A percentile compares a stretch with the other conserved stretches of the same genome.
phyloP scores from a whole-genome alignment of 2,888 invertebrate genomes.

The Fragum sueziense region DNA sequence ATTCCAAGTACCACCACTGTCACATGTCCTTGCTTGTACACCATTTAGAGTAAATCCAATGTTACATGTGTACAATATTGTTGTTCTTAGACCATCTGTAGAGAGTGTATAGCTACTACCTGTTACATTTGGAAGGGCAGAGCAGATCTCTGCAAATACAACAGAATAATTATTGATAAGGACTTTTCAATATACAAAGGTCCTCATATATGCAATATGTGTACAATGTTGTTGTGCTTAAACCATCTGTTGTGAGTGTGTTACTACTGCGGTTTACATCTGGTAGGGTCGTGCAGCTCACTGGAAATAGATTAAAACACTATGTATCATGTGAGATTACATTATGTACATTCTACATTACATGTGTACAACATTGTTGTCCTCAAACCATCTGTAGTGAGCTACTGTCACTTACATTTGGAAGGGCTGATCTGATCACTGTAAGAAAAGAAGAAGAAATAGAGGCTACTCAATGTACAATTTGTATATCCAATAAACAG shows the following conservation, averaged over 20 bases:
- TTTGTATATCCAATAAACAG: too few relatives aligned
- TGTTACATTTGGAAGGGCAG: neutral
- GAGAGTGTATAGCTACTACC: constrained; percentile 22
- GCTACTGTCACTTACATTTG: constrained; percentile 17
- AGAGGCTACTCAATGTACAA: neutral
- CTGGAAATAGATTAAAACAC: too few relatives aligned
- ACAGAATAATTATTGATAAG: too few relatives aligned
- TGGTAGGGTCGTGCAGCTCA: neutral
- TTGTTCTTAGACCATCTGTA: constrained; percentile 20
- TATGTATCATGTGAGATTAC: too few relatives aligned
- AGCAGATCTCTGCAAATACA: neutral
- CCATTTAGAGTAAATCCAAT: constrained; percentile 36
- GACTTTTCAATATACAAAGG: too few relatives aligned
- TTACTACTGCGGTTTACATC: constrained; percentile 25
- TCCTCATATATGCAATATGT: neutral
- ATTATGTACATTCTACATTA: too few relatives aligned
- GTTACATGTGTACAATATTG: neutral
- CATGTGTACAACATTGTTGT: constrained; percentile 3
- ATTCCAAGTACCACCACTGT: constrained; percentile 32
- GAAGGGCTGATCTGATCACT: constrained; percentile 11
- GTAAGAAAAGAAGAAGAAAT: neutral
- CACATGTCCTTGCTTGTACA: constrained; percentile 18
- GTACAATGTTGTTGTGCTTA: neutral
- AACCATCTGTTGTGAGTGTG: constrained; percentile 19
- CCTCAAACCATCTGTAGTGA: constrained; percentile 15